phyloP scores from a whole-genome alignment of 2,888 invertebrate species.

The Galeopsomyia nigrocyanea region DNA sequence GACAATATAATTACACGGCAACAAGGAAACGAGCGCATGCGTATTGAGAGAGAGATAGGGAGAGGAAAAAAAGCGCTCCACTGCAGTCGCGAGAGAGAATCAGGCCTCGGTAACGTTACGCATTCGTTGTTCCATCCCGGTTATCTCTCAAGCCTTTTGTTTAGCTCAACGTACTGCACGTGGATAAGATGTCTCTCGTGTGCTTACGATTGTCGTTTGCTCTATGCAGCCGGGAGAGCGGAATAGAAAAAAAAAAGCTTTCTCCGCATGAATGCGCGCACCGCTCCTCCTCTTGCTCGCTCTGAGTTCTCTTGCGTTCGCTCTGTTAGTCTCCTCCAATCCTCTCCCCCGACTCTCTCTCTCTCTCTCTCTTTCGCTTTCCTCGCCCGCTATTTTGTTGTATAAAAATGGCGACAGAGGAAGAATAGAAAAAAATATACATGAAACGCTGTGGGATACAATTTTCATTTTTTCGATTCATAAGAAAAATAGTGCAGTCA shows the following conservation, averaged over 20 bases:
- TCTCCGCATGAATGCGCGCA: conserved; percentile 1
- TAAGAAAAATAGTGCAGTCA: no score
- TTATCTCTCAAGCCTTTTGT: conserved; percentile 17
- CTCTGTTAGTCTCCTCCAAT: no score
- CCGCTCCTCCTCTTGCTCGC: neutral
- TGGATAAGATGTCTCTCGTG: conserved; percentile 24
- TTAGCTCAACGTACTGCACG: neutral
- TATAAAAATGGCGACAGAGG: neutral
- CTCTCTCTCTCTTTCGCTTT: no score
- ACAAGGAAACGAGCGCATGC: neutral
- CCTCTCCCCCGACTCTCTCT: no score
- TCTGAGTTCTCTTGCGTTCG: neutral
- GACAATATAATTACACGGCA: conserved; percentile 33
- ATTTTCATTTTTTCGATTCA: conserved; percentile 6
- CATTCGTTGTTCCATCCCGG: conserved; percentile 1
- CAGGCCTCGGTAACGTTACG: conserved; percentile 13
- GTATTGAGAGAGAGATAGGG: conserved; percentile 2
- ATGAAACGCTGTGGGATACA: conserved; percentile 24
- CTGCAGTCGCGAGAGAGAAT: neutral
- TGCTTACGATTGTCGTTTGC: conserved; percentile 34
- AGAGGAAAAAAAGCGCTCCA: neutral
- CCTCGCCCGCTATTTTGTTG: neutral
- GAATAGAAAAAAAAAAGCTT: conserved; percentile 16
- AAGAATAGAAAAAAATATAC: neutral
- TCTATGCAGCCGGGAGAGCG: neutral